Conservation (phyloP, 2,113 vertebrate genomes). For the Eretmochelys imbricata region DNA sequence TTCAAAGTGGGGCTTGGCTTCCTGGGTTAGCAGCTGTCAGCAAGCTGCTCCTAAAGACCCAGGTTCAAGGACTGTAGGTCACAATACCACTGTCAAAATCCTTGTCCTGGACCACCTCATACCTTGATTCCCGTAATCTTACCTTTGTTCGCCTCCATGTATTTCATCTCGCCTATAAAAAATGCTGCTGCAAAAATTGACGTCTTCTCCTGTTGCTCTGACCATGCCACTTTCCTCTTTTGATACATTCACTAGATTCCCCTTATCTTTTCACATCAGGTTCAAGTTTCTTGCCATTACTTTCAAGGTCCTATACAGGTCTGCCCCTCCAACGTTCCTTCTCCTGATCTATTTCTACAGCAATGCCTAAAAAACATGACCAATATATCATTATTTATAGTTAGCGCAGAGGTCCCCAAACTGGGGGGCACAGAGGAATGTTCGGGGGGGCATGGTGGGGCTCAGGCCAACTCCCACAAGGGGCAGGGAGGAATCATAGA, state of each 20-base stretch:
- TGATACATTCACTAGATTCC: background rate
- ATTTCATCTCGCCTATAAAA: background rate
- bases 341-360: background rate
- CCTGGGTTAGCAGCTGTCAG: no score
- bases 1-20: no score
- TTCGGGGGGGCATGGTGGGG: no score
- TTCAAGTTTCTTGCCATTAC: background rate
- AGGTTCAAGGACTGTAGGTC: no score
- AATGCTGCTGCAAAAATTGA: no score
- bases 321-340: background rate
- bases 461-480: no score
- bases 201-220: no score
- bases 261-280: background rate
- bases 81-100: background rate
- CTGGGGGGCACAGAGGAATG: no score
- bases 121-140: background rate
- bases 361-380: background rate
- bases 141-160: background rate
- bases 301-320: background rate
- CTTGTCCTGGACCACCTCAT: background rate
- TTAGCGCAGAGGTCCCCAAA: background rate
- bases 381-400: background rate
- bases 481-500: no score
- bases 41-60: no score
- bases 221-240: background rate